Evolutionary conservation across 2,113 vertebrate species (phyloP), one percentile per base, ranked within the genome.

Genomic region (Uria lomvia): DNA sequence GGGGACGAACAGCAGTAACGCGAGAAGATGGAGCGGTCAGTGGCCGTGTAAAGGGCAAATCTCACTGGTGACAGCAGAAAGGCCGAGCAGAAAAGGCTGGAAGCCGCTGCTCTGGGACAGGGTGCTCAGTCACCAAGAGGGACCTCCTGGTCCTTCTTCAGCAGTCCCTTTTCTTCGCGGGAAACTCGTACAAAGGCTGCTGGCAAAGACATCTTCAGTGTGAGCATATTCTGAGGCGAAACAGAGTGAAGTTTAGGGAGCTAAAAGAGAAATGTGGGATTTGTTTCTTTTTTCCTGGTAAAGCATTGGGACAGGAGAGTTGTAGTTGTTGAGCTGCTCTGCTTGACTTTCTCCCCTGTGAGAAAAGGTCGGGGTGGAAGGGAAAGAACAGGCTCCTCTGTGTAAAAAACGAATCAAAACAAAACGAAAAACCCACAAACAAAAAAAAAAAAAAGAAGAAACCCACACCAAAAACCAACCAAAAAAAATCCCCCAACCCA

Each of bases 21-120:
- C 27, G 19, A 30, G 26, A 71, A 81, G 43, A 7, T 55, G 36
- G 34, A 71, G 32, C 45, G 4, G 26, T 73, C 4, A 3, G 34
- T 75, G 56, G 9, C 43, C 0, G 0, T 15, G 66, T 42, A 60
- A 52, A 59, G 36, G 15, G 12, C 6, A 34, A 47, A 14, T 43
- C 17, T 75, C 14, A 3, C 10, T 27, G 42, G 11, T 1, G 8
- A 43, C 9, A 63, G 38, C 59, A 53, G 67, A 58, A 79, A 34
- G 43, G 49, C 34, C 0, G 0, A 29, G 62, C 34, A 34, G 53
- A 66, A 68, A 22, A 68, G 20, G 50, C 8, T 65, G 24, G 52
- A 62, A 67, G 21, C 6, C 1, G 1, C 30, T 72, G 36, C 32
- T 93, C 23, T 63, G 36, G 13, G 19, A 4, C 26, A 22, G 43